Conservation (phyloP, 2,888 invertebrate genomes). For the Ferdinandea cuprea region DNA sequence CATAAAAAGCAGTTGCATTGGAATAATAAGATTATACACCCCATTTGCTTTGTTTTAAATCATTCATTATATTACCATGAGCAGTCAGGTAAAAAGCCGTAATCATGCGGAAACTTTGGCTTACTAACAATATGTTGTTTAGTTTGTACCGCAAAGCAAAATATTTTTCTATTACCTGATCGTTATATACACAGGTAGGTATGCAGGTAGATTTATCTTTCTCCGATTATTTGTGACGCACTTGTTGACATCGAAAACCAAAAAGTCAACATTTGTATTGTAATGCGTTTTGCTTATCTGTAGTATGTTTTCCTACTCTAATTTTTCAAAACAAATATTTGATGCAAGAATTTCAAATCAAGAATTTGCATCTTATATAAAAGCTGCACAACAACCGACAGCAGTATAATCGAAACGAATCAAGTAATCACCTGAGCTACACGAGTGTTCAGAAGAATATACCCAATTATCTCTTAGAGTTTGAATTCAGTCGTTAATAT, state of each 20-base stretch:
- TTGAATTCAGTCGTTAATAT: constrained; percentile 9
- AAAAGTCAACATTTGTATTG: constrained; percentile 18
- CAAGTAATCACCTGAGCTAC: constrained; percentile 53
- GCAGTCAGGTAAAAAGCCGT: too few relatives aligned
- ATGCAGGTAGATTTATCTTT: constrained; percentile 4
- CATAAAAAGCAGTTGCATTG: too few relatives aligned
- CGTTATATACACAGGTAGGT: background rate
- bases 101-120: too few relatives aligned
- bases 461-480: background rate
- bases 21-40: too few relatives aligned
- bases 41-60: too few relatives aligned
- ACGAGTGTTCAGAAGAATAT: constrained; percentile 40
- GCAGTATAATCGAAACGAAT: constrained; percentile 45
- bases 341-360: constrained; percentile 14
- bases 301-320: constrained; percentile 60
- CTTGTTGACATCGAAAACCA: constrained; percentile 34
- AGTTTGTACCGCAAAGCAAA: background rate
- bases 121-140: too few relatives aligned
- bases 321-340: constrained; percentile 66
- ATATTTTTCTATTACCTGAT: constrained; percentile 2
- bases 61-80: too few relatives aligned
- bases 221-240: constrained; percentile 50
- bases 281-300: constrained; percentile 42
- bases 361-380: constrained; percentile 44
- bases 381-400: constrained; percentile 25